Conservation (phyloP, 2,113 vertebrate genomes). For the Phoxinus phoxinus region DNA sequence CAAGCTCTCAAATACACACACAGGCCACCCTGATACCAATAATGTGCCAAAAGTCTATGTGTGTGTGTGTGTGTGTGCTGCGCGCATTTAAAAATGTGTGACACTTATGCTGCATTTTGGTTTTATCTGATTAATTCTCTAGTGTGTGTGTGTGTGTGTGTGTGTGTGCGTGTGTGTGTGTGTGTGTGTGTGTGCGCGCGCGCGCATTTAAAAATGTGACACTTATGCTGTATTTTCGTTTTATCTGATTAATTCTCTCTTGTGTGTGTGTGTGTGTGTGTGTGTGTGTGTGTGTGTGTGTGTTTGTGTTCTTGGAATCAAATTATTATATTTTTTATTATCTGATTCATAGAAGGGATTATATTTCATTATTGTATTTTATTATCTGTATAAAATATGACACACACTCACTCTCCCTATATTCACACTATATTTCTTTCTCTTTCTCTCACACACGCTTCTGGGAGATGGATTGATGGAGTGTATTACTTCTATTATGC, state of each 20-base stretch:
- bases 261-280: not conserved
- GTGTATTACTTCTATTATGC: constrained; percentile 43
- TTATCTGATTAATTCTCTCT: too few relatives aligned
- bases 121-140: constrained; percentile 25
- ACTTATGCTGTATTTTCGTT: too few relatives aligned
- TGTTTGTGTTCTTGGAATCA: constrained; percentile 29
- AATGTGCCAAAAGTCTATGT: constrained; percentile 26
- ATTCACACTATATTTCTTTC: constrained; percentile 6
- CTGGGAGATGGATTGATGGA: constrained; percentile 11
- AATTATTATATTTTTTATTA: constrained; percentile 25
- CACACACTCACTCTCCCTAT: not conserved
- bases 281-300: not conserved
- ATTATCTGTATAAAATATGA: constrained; percentile 28
- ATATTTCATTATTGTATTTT: constrained; percentile 35
- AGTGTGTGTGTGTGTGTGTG: not conserved
- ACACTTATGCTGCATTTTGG: constrained; percentile 19
- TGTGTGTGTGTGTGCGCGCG: constrained; percentile 7
- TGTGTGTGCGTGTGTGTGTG: too few relatives aligned
- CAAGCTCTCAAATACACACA: constrained; percentile 28
- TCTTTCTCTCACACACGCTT: not conserved
- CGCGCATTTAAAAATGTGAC: too few relatives aligned
- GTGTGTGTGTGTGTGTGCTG: not conserved
- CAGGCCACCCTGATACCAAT: constrained; percentile 26
- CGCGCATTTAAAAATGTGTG: constrained; percentile 8
- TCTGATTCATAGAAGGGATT: constrained; percentile 35